phyloP scores from a whole-genome alignment of 2,888 invertebrate genomes.

The Lapara coniferarum region DNA sequence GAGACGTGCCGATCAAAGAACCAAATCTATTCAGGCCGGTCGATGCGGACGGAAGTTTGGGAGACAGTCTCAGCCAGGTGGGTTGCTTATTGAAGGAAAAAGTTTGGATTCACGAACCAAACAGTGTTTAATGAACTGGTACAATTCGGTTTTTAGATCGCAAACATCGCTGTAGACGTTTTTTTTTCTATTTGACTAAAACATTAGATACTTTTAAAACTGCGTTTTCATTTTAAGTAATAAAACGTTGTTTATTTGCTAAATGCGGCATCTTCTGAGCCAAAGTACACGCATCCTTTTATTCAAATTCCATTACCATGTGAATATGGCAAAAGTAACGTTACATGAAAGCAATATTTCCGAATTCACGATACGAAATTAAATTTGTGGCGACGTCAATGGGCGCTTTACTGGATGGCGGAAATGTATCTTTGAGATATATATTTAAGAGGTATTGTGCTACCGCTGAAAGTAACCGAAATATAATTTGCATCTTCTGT shows the following conservation, averaged over 20 bases:
- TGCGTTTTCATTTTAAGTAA: slow-evolving; percentile 28
- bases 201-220: not conserved
- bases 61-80: slow-evolving; percentile 82
- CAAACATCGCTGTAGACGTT: not conserved
- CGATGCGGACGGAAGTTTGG: slow-evolving; percentile 74
- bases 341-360: slow-evolving; percentile 66
- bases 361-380: slow-evolving; percentile 63
- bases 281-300: slow-evolving; percentile 46
- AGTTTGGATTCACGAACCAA: not conserved
- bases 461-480: not conserved
- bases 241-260: slow-evolving; percentile 56
- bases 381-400: slow-evolving; percentile 65
- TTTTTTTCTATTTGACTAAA: not conserved
- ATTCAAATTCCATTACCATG: slow-evolving; percentile 65
- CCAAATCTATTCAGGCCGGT: slow-evolving; percentile 66
- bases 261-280: slow-evolving; percentile 43
- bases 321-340: slow-evolving; percentile 60
- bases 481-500: not conserved
- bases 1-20: slow-evolving; percentile 61
- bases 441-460: slow-evolving; percentile 13
- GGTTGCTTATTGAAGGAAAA: slow-evolving; percentile 32
- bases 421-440: slow-evolving; percentile 28
- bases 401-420: slow-evolving; percentile 48
- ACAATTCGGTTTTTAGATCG: not conserved
- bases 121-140: not conserved